A percentile compares a stretch with the other conserved stretches of the same genome.
Conservation (phyloP, 1,140 invertebrate genomes). For the Heliconius himera region DNA sequence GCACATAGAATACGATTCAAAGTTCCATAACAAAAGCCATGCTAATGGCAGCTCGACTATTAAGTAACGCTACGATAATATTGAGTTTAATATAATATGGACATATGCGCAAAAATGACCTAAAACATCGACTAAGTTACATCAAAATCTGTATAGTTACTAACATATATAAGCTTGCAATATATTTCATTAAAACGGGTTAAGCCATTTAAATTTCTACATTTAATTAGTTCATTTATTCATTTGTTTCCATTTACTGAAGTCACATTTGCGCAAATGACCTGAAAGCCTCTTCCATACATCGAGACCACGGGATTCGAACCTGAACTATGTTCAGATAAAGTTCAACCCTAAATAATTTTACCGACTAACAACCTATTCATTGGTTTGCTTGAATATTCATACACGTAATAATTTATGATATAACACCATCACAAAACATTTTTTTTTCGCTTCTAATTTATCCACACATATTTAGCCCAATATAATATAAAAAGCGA, state of each 20-base stretch:
- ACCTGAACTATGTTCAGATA: background rate
- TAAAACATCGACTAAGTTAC: background rate
- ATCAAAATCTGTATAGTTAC: background rate
- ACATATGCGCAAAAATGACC: constrained; percentile 21
- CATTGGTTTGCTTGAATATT: background rate
- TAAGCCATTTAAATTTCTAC: constrained; percentile 11
- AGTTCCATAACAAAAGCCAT: constrained; percentile 67
- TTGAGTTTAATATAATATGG: constrained; percentile 23
- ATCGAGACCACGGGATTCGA: background rate
- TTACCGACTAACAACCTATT: background rate
- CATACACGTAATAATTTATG: background rate
- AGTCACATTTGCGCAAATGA: constrained; percentile 12
- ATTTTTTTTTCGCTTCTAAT: background rate
- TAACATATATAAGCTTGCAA: background rate
- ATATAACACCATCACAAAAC: background rate
- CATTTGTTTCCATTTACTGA: constrained; percentile 5
- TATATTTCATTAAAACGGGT: background rate
- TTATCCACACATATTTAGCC: background rate
- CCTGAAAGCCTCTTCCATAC: constrained; percentile 38
- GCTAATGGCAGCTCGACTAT: constrained; percentile 68
- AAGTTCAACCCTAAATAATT: background rate
- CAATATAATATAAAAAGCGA: background rate
- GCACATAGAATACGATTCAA: constrained; percentile 47
- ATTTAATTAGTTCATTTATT: background rate
- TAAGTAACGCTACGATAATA: constrained; percentile 44